Percentiles rank a stretch among this genome's conserved stretches.
These are phyloP conservation scores for Cirrhinus molitorella DNA, from an alignment of 2,797 vertebrate genomes.

Conservation along the genomic window DNA sequence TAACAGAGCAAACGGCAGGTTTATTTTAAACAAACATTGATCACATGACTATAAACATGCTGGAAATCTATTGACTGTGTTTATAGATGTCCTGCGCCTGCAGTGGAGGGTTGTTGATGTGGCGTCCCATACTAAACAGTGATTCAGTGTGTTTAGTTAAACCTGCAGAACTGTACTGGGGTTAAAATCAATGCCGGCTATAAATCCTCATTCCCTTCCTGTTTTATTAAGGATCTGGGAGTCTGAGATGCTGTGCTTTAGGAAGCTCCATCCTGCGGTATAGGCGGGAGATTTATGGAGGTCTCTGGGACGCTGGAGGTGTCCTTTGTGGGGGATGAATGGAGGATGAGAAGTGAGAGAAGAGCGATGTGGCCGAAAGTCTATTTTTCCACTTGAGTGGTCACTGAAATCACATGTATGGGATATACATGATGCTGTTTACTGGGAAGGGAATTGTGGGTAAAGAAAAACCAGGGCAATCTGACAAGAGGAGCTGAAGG, in stretches of 20 bases:
- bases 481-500: neutral
- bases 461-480: neutral
- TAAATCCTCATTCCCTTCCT: slow-evolving; percentile 62
- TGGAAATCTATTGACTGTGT: neutral
- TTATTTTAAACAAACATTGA: neutral
- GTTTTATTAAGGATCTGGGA: slow-evolving; percentile 62
- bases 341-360: slow-evolving; percentile 22
- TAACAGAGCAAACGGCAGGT: too few relatives aligned
- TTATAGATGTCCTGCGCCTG: neutral
- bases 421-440: neutral
- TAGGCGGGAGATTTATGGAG: slow-evolving; percentile 62
- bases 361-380: slow-evolving; percentile 10
- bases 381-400: neutral
- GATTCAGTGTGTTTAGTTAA: slow-evolving; percentile 50
- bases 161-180: slow-evolving; percentile 36
- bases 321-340: slow-evolving; percentile 31
- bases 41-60: neutral
- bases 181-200: slow-evolving; percentile 50
- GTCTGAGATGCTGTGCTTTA: slow-evolving; percentile 55
- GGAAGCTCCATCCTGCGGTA: slow-evolving; percentile 56
- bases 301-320: slow-evolving; percentile 25
- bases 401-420: slow-evolving; percentile 6
- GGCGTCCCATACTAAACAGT: neutral
- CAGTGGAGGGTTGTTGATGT: neutral
- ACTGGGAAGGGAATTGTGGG: neutral